phyloP scores from a whole-genome alignment of 2,113 vertebrate species.

The Eira barbara region DNA sequence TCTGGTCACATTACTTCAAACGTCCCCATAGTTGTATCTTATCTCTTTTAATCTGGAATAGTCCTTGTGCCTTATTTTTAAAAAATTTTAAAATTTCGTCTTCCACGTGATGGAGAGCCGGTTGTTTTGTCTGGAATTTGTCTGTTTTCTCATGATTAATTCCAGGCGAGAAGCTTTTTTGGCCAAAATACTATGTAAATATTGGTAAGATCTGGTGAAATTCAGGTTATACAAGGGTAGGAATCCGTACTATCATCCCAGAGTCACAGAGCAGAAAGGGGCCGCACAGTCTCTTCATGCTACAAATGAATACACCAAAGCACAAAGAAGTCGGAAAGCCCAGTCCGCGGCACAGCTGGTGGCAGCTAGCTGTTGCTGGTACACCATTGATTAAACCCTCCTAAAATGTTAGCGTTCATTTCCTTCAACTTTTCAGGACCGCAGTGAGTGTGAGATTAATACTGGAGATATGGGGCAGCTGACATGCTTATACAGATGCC shows the following conservation, averaged over 20 bases:
- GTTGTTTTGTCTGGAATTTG: neutral
- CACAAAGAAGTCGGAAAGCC: neutral
- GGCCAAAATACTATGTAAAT: neutral
- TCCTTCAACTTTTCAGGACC: neutral
- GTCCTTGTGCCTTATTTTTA: neutral
- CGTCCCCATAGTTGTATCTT: neutral
- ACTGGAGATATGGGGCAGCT: neutral
- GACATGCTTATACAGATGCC: conserved; percentile 17
- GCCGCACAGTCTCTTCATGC: neutral
- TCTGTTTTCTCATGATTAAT: neutral
- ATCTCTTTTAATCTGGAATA: neutral
- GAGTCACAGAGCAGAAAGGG: neutral
- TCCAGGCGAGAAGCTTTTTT: neutral
- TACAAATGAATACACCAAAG: neutral
- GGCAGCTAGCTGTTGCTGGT: neutral
- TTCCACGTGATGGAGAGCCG: neutral
- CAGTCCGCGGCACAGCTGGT: rapidly evolving
- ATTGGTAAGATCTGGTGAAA: neutral
- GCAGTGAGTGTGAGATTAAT: neutral
- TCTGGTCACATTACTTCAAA: neutral
- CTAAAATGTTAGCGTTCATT: neutral
- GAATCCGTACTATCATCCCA: neutral
- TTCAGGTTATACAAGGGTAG: neutral
- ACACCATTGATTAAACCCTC: neutral
- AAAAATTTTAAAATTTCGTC: neutral